These are phyloP conservation scores for Tetranychus truncatus DNA, from an alignment of 2,888 invertebrate genomes.

Conservation along the genomic window DNA sequence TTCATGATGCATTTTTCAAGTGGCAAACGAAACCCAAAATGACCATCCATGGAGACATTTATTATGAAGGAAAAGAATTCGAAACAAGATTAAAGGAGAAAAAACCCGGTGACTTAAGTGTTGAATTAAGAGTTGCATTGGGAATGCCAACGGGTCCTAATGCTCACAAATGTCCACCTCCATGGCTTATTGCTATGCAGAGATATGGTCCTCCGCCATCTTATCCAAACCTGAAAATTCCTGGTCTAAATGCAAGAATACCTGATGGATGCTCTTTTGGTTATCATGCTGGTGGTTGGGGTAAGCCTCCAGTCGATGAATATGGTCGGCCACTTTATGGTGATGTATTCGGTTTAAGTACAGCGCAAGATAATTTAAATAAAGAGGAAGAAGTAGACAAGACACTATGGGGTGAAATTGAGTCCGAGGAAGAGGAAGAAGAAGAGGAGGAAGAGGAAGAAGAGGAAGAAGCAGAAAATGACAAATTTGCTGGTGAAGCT, in stretches of 20 bases:
- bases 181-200: constrained; percentile 92
- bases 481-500: constrained; percentile 28
- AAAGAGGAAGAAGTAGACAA: constrained; percentile 63
- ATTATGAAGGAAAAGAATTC: constrained; percentile 97
- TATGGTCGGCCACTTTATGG: constrained; percentile 92
- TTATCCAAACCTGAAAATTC: constrained; percentile 68
- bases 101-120: constrained; percentile 90
- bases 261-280: constrained; percentile 92
- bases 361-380: constrained; percentile 10
- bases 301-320: constrained; percentile 97
- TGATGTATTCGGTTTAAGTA: constrained; percentile 67
- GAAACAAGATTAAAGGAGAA: constrained; percentile 93
- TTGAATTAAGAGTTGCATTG: constrained; percentile 81
- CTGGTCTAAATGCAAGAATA: constrained; percentile 73
- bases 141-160: constrained; percentile 93
- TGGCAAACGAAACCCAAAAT: constrained; percentile 98
- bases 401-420: constrained; percentile 88
- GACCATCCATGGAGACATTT: constrained; percentile 95
- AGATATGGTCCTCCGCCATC: constrained; percentile 97
- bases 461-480: constrained; percentile 38
- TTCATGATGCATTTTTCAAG: constrained; percentile 97
- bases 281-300: constrained; percentile 98
- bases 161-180: constrained; percentile 51
- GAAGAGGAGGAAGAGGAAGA: constrained; percentile 44
- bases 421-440: constrained; percentile 57